These are phyloP conservation scores for Mus minutoides DNA, from an alignment of 2,797 vertebrate genomes.

Conservation along the genomic window DNA sequence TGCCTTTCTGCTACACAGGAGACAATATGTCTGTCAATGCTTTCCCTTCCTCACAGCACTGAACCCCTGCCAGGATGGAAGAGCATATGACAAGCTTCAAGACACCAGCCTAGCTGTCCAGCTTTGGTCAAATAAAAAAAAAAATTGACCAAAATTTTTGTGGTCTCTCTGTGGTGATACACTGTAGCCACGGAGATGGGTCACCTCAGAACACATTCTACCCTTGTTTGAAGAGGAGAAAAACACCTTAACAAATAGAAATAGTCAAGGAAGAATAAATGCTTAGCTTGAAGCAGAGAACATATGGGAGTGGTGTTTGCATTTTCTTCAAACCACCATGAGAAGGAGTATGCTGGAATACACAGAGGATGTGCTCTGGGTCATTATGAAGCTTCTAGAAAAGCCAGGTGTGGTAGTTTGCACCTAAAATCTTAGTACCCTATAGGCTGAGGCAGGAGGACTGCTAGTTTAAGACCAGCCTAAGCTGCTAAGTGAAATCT, in stretches of 20 bases:
- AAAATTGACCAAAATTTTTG: no score
- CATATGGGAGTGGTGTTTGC: not conserved
- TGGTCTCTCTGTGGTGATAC: not conserved
- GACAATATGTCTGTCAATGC: not conserved
- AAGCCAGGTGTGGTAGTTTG: not conserved
- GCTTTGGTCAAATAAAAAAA: not conserved
- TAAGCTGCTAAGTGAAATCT: not conserved
- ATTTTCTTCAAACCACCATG: not conserved
- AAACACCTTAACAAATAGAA: constrained; percentile 5
- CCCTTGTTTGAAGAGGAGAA: not conserved
- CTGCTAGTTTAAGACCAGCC: not conserved
- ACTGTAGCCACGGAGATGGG: not conserved
- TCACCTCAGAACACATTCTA: not conserved
- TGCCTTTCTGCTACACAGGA: not conserved
- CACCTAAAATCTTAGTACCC: not conserved
- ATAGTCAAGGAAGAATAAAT: not conserved
- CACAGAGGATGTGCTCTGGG: not conserved
- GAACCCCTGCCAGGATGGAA: not conserved
- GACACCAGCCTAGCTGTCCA: not conserved
- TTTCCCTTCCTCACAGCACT: not conserved
- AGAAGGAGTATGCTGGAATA: not conserved
- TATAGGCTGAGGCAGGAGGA: not conserved
- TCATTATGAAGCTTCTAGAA: not conserved
- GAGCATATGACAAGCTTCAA: not conserved
- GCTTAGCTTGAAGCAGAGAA: not conserved